Conservation (phyloP, 2,113 vertebrate species). For the Neofelis nebulosa region DNA sequence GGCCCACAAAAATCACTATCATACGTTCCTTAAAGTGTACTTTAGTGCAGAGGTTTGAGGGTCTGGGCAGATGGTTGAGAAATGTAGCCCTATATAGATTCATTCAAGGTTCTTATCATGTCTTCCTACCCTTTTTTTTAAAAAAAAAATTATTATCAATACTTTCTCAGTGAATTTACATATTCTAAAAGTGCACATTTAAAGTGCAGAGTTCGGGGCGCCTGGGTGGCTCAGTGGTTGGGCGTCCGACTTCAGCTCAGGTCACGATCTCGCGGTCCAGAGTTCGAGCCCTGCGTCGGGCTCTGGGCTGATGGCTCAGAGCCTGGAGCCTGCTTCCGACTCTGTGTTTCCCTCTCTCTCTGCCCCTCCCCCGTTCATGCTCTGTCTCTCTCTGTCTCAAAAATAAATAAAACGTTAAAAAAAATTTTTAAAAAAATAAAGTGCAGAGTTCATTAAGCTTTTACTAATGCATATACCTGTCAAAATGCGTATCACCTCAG, state of each 20-base stretch:
- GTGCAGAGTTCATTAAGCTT: neutral
- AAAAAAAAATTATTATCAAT: neutral
- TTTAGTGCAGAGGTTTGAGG: neutral
- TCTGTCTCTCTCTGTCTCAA: too few relatives aligned
- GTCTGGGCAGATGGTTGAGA: neutral
- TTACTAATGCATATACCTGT: neutral
- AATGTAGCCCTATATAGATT: neutral
- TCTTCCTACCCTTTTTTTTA: neutral
- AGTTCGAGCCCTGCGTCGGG: too few relatives aligned
- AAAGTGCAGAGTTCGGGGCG: neutral
- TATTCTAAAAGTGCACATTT: neutral
- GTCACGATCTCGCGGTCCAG: too few relatives aligned
- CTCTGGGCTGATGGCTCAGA: too few relatives aligned
- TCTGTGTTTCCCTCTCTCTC: too few relatives aligned
- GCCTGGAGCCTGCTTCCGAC: too few relatives aligned
- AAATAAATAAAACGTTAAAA: too few relatives aligned
- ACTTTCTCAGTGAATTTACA: neutral
- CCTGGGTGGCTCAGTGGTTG: too few relatives aligned
- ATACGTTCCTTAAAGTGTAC: neutral
- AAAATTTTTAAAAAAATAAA: neutral
- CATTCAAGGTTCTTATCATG: neutral
- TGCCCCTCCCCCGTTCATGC: too few relatives aligned
- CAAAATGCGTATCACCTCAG: neutral
- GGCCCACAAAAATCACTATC: neutral
- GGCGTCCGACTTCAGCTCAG: too few relatives aligned